These are phyloP conservation scores for Galbula dea DNA, from an alignment of 2,113 vertebrate genomes.

Conservation along the genomic window DNA sequence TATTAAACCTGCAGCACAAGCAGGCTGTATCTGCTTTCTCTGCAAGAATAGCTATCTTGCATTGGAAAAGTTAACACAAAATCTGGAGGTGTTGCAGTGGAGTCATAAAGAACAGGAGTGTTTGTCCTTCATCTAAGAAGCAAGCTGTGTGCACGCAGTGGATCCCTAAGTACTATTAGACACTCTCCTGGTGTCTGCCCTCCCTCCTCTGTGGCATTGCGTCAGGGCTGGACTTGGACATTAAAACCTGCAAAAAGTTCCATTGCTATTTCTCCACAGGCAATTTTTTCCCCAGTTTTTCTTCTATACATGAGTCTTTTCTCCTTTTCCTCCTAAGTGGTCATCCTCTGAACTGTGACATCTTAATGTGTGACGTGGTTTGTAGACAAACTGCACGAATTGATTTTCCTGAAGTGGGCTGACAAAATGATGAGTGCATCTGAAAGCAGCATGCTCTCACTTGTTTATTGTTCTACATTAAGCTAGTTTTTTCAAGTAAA, in stretches of 20 bases:
- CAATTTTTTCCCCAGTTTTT: neutral
- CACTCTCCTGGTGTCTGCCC: neutral
- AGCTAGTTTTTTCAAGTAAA: neutral
- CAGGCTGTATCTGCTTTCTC: neutral
- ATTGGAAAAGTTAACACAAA: too few species aligned
- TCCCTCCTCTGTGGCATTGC: accelerated
- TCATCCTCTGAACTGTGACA: neutral
- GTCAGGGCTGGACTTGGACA: accelerated
- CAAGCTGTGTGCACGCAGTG: accelerated
- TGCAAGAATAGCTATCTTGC: accelerated
- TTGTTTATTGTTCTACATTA: neutral
- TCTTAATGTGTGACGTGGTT: neutral
- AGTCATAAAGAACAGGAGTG: accelerated
- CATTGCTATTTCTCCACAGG: neutral
- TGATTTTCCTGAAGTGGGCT: conserved; percentile 56
- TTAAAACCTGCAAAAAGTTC: accelerated
- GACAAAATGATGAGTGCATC: conserved; percentile 26
- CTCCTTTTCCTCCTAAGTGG: neutral
- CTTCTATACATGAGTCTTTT: neutral
- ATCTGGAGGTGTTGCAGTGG: neutral
- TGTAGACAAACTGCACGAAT: neutral
- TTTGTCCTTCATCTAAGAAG: neutral
- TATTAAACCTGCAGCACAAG: neutral
- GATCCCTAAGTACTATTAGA: accelerated
- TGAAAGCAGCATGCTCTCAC: neutral